A percentile compares a stretch with the other conserved stretches of the same genome.
Evolutionary conservation across 2,888 invertebrate genomes (phyloP).

Genomic region (Cataglyphis altisquamis): DNA sequence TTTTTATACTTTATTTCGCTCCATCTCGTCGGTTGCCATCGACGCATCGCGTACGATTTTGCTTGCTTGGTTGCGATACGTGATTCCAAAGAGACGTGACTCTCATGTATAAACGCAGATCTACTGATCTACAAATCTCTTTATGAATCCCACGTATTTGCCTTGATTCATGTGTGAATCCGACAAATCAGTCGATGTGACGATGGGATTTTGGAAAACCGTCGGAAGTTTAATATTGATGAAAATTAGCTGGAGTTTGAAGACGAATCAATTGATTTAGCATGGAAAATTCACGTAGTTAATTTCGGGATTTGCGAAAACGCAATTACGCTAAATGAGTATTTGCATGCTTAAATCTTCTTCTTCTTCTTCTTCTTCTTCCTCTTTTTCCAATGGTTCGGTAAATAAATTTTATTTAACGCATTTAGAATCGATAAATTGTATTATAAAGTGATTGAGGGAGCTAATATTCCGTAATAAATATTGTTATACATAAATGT

Average conservation of each 20-base stretch:
- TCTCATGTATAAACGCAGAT: conserved; percentile 29
- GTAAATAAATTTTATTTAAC: neutral
- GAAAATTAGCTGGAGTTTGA: conserved; percentile 3
- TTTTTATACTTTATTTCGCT: conserved; percentile 26
- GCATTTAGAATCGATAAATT: neutral
- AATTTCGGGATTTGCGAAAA: neutral
- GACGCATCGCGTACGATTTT: conserved; percentile 24
- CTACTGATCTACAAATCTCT: conserved; percentile 45
- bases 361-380: neutral
- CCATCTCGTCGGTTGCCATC: conserved; percentile 18
- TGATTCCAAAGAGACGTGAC: conserved; percentile 40
- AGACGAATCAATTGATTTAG: neutral
- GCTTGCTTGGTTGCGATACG: neutral
- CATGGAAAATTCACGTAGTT: neutral
- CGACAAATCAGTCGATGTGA: conserved; percentile 6
- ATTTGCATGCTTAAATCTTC: neutral
- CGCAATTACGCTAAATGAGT: neutral
- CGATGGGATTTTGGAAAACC: neutral
- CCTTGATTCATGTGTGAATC: conserved; percentile 28
- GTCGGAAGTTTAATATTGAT: neutral
- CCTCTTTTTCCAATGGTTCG: neutral
- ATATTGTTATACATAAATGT: neutral
- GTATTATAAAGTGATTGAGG: neutral
- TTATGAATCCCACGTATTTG: conserved; percentile 28
- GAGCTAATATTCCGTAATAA: neutral